These are phyloP conservation scores for Cydia strobilella DNA, from an alignment of 1,140 invertebrate species.

Conservation along the genomic window DNA sequence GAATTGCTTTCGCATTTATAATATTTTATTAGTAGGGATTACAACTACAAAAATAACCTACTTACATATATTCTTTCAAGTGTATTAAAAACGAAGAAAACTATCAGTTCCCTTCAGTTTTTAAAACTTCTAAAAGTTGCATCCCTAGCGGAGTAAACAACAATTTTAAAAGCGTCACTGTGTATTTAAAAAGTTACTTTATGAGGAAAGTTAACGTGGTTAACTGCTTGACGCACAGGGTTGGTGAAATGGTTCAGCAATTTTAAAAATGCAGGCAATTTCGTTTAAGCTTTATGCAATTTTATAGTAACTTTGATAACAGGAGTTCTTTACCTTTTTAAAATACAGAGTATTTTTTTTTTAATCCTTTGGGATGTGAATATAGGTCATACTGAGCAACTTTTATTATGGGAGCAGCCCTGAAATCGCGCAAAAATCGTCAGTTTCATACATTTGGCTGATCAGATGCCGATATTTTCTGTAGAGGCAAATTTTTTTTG, in stretches of 20 bases:
- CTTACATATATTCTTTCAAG: no score
- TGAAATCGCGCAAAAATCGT: no score
- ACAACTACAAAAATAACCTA: no score
- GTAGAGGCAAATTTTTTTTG: no score
- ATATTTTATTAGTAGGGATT: no score
- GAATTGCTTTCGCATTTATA: no score
- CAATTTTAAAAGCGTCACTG: not conserved
- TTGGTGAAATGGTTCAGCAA: not conserved
- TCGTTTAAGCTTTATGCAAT: not conserved
- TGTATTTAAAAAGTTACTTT: conserved; percentile 22
- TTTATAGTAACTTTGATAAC: not conserved
- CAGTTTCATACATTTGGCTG: no score
- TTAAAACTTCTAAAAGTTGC: not conserved
- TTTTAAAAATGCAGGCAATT: not conserved
- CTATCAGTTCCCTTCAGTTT: not conserved
- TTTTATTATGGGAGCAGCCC: no score
- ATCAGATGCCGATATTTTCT: no score
- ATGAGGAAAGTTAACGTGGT: conserved; percentile 29
- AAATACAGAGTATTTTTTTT: not conserved
- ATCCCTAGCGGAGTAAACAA: not conserved
- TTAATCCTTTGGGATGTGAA: no score
- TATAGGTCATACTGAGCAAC: no score
- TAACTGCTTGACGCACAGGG: conserved; percentile 23
- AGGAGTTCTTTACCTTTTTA: not conserved
- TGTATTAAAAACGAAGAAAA: no score